phyloP scores from a whole-genome alignment of 2,888 invertebrate species.

The Calameuta pallipes region DNA sequence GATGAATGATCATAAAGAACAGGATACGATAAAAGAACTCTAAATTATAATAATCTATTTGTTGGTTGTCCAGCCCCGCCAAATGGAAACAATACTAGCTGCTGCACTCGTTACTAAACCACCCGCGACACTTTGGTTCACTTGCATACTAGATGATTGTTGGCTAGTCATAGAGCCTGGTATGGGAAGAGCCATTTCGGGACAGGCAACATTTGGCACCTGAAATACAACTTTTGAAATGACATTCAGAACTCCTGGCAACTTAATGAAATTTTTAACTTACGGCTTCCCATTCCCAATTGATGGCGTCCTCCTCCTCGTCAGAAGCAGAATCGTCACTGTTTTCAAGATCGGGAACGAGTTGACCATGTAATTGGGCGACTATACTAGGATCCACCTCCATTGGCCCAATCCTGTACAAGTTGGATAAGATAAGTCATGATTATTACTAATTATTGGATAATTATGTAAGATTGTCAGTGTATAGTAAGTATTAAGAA shows the following conservation, averaged over 20 bases:
- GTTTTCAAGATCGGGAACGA: constrained; percentile 73
- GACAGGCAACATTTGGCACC: constrained; percentile 71
- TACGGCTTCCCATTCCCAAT: constrained; percentile 86
- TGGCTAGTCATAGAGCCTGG: constrained; percentile 58
- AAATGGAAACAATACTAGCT: constrained; percentile 84
- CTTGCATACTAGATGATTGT: constrained; percentile 60
- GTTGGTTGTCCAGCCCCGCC: constrained; percentile 78
- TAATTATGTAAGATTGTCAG: background rate
- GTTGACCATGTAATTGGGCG: constrained; percentile 74
- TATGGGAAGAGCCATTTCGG: constrained; percentile 66
- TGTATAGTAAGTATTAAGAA: background rate
- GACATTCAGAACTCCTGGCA: background rate
- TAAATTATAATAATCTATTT: constrained; percentile 56
- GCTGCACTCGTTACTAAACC: constrained; percentile 86
- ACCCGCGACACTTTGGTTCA: constrained; percentile 73
- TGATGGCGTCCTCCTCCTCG: constrained; percentile 77
- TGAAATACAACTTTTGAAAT: constrained; percentile 38
- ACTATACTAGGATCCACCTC: constrained; percentile 70
- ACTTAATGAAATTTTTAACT: constrained; percentile 42
- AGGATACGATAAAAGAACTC: background rate
- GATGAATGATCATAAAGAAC: background rate
- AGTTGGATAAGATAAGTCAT: constrained; percentile 11
- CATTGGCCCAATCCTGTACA: constrained; percentile 72
- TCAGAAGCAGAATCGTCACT: constrained; percentile 77
- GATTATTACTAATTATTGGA: constrained; percentile 1